These are phyloP conservation scores for Ashinkailepas kermadecensis DNA, from an alignment of 2,888 invertebrate genomes.

Conservation along the genomic window DNA sequence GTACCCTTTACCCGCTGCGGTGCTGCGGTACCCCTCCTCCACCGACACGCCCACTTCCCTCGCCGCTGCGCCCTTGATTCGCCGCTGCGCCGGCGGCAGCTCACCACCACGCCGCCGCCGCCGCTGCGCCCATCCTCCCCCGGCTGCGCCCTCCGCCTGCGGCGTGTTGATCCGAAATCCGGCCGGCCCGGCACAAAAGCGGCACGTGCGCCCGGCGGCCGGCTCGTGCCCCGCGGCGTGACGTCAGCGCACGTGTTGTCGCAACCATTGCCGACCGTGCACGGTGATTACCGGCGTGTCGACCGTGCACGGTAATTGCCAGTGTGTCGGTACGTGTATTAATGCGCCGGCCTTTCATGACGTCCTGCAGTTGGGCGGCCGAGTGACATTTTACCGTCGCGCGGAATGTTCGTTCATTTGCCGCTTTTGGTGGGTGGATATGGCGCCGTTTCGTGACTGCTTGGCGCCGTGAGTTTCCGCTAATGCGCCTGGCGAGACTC, in stretches of 20 bases:
- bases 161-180: background rate
- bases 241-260: conserved; percentile 6
- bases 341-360: background rate
- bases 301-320: background rate
- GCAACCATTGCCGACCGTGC: background rate
- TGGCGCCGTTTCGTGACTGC: background rate
- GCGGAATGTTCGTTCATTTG: background rate
- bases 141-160: too few species aligned
- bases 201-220: background rate
- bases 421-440: background rate
- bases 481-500: background rate
- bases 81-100: background rate
- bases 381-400: too few species aligned
- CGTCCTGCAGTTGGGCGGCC: background rate
- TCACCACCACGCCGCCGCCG: background rate
- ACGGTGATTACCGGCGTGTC: background rate
- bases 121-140: background rate
- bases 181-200: background rate
- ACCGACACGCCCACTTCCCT: background rate
- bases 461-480: background rate
- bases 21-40: too few species aligned
- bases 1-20: too few species aligned
- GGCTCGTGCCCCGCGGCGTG: background rate
- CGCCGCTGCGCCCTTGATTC: background rate
- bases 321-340: background rate